phyloP scores from a whole-genome alignment of 2,888 invertebrate genomes.

The Yponomeuta cagnagella region DNA sequence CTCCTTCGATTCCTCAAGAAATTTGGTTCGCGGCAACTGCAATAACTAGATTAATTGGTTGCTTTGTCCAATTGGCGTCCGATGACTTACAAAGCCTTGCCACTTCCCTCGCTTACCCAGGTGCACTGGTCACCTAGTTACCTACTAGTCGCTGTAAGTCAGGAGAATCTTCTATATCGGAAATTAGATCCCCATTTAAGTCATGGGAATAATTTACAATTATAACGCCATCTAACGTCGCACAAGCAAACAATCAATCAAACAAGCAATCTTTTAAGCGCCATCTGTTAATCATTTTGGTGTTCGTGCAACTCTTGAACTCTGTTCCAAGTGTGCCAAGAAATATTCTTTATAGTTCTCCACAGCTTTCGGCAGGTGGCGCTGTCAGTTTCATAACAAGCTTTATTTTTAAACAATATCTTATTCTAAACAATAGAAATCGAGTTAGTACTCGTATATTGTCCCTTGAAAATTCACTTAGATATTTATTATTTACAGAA shows the following conservation, averaged over 20 bases:
- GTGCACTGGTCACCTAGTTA: too few species aligned
- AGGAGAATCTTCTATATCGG: too few species aligned
- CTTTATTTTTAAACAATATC: background rate
- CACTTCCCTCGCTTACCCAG: too few species aligned
- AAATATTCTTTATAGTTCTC: background rate
- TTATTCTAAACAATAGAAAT: background rate
- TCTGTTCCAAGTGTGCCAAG: background rate
- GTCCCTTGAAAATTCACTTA: too few species aligned
- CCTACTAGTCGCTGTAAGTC: too few species aligned
- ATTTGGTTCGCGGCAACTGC: too few species aligned
- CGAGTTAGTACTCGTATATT: too few species aligned
- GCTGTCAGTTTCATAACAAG: background rate
- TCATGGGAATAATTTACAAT: background rate
- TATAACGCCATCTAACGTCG: constrained; percentile 3
- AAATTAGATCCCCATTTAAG: too few species aligned
- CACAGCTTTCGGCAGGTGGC: background rate
- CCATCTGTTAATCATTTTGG: constrained; percentile 3
- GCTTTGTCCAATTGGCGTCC: too few species aligned
- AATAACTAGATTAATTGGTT: too few species aligned
- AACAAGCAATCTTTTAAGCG: background rate
- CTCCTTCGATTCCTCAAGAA: too few species aligned
- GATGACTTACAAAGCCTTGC: too few species aligned
- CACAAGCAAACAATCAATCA: background rate
- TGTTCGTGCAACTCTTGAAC: background rate
- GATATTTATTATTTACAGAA: background rate